phyloP scores from a whole-genome alignment of 2,797 vertebrate genomes.

The Enteromius trimaculatus region DNA sequence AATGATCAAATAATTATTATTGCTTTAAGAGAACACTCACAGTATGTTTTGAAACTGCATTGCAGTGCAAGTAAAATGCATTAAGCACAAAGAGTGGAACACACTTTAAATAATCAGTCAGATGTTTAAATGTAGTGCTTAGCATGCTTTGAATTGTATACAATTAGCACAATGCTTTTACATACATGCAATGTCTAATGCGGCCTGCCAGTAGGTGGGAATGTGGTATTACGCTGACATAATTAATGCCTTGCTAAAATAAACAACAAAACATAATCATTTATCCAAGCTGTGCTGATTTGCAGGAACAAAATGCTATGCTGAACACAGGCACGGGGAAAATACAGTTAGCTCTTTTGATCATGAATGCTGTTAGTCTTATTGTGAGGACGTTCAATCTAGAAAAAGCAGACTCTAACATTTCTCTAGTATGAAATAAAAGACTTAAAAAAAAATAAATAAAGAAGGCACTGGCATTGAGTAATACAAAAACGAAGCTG shows the following conservation, averaged over 20 bases:
- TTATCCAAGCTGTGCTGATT: constrained; percentile 53
- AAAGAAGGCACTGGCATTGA: neutral
- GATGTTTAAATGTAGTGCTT: constrained; percentile 55
- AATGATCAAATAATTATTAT: neutral
- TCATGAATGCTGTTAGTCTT: neutral
- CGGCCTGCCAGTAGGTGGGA: constrained; percentile 67
- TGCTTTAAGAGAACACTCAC: neutral
- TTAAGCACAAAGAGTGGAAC: constrained; percentile 5
- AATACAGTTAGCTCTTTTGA: neutral
- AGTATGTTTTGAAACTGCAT: neutral
- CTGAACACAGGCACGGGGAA: neutral
- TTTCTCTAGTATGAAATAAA: neutral
- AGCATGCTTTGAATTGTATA: constrained; percentile 62
- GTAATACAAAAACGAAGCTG: neutral
- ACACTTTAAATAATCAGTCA: constrained; percentile 48
- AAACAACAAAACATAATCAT: constrained; percentile 71
- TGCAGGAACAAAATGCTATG: constrained; percentile 11
- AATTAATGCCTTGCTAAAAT: constrained; percentile 69
- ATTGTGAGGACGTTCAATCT: neutral
- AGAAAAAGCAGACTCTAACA: neutral
- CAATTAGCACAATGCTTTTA: constrained; percentile 69
- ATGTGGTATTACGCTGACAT: constrained; percentile 76
- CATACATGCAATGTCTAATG: constrained; percentile 57
- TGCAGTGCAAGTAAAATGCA: neutral
- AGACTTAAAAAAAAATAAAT: neutral